Evolutionary conservation across 1,140 invertebrate genomes (phyloP), one percentile per base, ranked within the genome.

Genomic region (Physella acuta): DNA sequence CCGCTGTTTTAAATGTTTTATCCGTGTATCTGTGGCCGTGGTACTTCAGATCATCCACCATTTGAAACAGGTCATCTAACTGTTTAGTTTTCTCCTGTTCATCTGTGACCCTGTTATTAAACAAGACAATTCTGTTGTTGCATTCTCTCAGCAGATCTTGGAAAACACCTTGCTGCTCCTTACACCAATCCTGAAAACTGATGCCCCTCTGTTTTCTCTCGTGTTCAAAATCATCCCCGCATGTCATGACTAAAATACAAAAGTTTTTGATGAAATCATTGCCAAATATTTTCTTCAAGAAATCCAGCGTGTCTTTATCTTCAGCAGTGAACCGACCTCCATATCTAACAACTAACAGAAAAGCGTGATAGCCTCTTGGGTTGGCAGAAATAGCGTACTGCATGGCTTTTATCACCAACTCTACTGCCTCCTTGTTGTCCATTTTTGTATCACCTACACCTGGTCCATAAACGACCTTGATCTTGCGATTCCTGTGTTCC

Each of bases 401-500:
- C 26, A 63, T 49, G 2, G 37, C 36, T 3, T 39, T n/a, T 3
- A 63, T 28, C 24, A 51, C 36, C 3, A 17, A 24, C 30, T 63
- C 49, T 8, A 49, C 39, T 1, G 37, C 36, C 16, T 44, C 63
- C 26, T 31, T 30, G 5, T 3, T 16, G 36, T 66, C 33, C n/a
- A 66, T 11, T 4, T n/a, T 11, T 31, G 63, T 66, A 26, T 66
- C 63, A 8, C 30, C 26, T 36, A 66, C 49, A 33, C 63, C 63
- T 17, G 63, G 63, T n/a, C 44, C 51, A 66, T 66, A 44, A 1
- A 66, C 63, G 1, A 66, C 63, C 33, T 66, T 66, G 1, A 66
- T 24, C 8, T 28, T 55, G 8, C 31, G n/a, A 11, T 51, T 51
- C 5, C 55, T 33, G n/a, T 33, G 24, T 26, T 66, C 52, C 17